Evolutionary conservation across 2,113 vertebrate genomes (phyloP).

Genomic region (Athene cunicularia): DNA sequence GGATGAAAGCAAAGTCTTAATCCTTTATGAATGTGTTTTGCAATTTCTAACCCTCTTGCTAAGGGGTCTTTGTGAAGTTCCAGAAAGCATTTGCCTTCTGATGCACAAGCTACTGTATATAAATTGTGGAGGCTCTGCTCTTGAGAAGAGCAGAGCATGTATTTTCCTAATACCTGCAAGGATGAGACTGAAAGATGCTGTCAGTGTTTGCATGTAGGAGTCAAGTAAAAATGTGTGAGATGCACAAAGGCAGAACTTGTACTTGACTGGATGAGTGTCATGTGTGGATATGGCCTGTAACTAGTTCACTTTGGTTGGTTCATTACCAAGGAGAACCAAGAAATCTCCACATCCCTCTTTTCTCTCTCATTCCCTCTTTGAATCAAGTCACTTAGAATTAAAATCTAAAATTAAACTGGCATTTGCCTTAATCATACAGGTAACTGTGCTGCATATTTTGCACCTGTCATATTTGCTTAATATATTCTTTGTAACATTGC

Average conservation of each 20-base stretch:
- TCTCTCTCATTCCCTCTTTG: not conserved
- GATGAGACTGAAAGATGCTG: not conserved
- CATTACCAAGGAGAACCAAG: not conserved
- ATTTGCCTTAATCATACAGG: not conserved
- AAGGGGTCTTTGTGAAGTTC: not conserved
- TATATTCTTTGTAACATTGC: not conserved
- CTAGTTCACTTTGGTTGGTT: not conserved
- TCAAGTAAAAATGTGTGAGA: not conserved
- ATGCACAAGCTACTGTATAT: not conserved
- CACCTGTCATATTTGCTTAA: not conserved
- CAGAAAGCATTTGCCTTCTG: not conserved
- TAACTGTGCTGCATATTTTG: not conserved
- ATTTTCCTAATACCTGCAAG: not conserved
- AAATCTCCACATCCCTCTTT: not conserved
- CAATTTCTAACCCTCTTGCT: not conserved
- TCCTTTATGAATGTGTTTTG: not conserved
- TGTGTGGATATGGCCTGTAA: rapidly evolving
- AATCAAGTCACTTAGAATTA: not conserved
- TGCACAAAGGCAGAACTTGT: not conserved
- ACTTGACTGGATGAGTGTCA: not conserved
- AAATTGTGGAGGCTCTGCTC: not conserved
- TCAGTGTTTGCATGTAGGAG: not conserved
- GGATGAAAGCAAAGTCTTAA: not conserved
- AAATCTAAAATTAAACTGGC: not conserved
- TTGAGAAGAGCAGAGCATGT: not conserved